Base-by-base conservation (phyloP, 1,140 invertebrate species). In the Bemisia tabaci region DNA sequence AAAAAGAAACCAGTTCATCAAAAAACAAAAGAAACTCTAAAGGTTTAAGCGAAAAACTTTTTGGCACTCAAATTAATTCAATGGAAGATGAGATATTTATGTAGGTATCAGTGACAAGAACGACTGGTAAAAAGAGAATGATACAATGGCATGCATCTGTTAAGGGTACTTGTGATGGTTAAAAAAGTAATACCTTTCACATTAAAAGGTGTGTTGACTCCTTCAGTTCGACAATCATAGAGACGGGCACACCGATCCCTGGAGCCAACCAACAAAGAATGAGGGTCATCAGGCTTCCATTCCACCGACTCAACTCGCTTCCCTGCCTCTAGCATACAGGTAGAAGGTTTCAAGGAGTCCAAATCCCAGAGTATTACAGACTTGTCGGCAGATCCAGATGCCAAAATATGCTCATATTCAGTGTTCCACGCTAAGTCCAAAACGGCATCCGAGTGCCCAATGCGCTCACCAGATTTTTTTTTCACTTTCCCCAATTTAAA, bases 341-440 rank as follows among this genome's bases (percentile, higher is more conserved):
- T 88, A 22, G 86, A 86, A 0, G 90, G 85, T 70, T 81, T 82
- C 12, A 85, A 84, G 70, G 84, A 84, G 71, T 92, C 87, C 72
- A 98, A 79, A 79, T 98, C 95, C 95, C 96, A 98, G 1, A 98
- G 75, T n/a, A 92, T 79, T 24, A 94, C 85, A 5, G 89, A 90
- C 71, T 84, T 80, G 78, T 98, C 95, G 0, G 90, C 95, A 9
- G 93, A 96, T 1, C 86, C 93, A 80, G 93, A 96, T 0, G 94
- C 93, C 69, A 97, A 75, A 59, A 96, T 83, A 77, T 95, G 92
- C 80, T 77, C 80, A 23, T 79, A 88, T 72, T 86, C 82, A 63
- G 78, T 81, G 80, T 97, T 97, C 95, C 95, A 98, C 0, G 92
- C 86, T 1, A 97, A 75, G 79, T 91, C 88, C 22, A 98, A 77